Percentiles rank a stretch among this genome's conserved stretches.
These are phyloP conservation scores for Theonella swinhoei DNA, from an alignment of 37 sponge, comb jelly and placozoan species.

Conservation along the genomic window DNA sequence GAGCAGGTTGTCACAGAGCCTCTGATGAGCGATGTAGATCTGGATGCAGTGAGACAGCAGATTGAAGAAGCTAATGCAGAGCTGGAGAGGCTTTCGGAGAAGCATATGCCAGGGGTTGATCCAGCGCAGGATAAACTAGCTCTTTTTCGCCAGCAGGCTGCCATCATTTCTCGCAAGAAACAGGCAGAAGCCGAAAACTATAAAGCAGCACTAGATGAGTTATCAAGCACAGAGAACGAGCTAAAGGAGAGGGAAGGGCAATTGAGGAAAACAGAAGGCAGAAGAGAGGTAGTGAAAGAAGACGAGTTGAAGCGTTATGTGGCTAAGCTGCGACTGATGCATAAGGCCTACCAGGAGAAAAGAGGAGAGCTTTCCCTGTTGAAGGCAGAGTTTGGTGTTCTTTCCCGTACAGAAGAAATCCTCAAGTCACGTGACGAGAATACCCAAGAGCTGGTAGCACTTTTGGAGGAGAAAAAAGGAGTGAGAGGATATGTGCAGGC, in stretches of 20 bases:
- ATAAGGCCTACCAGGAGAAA: constrained; percentile 88
- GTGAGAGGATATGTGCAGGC: constrained; percentile 80
- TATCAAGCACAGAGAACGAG: constrained; percentile 53
- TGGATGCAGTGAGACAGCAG: constrained; percentile 65
- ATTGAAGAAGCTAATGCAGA: constrained; percentile 73
- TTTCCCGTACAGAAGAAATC: constrained; percentile 90
- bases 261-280: constrained; percentile 54
- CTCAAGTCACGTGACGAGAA: constrained; percentile 71
- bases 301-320: constrained; percentile 87
- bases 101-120: constrained; percentile 77
- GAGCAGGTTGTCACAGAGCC: constrained; percentile 84
- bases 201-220: constrained; percentile 69
- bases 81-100: constrained; percentile 71
- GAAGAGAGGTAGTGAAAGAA: constrained; percentile 76
- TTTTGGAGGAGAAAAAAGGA: constrained; percentile 87
- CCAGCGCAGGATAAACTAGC: constrained; percentile 83
- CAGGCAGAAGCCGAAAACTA: constrained; percentile 62
- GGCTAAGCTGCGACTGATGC: constrained; percentile 72
- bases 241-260: constrained; percentile 44
- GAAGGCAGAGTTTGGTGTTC: constrained; percentile 90
- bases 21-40: constrained; percentile 77
- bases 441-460: constrained; percentile 50
- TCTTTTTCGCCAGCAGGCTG: constrained; percentile 96
- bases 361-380: constrained; percentile 75
- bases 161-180: constrained; percentile 82